A percentile compares a stretch with the other conserved stretches of the same genome.
phyloP scores from a whole-genome alignment of 2,113 vertebrate genomes.

The Saguinus midas region DNA sequence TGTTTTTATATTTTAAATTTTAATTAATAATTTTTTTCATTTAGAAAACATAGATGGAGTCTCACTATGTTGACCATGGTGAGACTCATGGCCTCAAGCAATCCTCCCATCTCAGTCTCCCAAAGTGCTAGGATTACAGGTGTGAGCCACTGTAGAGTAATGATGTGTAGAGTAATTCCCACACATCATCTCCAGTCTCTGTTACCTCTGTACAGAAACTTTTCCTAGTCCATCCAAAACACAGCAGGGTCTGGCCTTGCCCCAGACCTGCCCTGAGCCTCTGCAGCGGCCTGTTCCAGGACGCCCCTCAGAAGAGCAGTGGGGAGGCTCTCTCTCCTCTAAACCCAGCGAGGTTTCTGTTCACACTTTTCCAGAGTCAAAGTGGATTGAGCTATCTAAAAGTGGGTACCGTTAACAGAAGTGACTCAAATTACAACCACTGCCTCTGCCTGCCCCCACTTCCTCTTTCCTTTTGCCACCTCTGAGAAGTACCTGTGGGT shows the following conservation, averaged over 20 bases:
- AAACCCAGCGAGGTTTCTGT: neutral
- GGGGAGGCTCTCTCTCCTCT: neutral
- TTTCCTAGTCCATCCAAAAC: neutral
- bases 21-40: too few relatives aligned
- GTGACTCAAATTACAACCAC: conserved; percentile 28
- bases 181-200: neutral
- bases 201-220: conserved; percentile 3
- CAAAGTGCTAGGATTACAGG: too few relatives aligned
- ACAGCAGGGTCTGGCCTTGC: neutral
- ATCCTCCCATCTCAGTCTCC: too few relatives aligned
- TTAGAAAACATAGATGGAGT: too few relatives aligned
- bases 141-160: too few relatives aligned
- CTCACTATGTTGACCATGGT: too few relatives aligned
- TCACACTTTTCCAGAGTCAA: neutral
- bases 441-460: neutral
- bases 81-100: too few relatives aligned
- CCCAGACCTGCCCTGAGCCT: neutral
- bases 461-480: neutral
- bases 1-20: too few relatives aligned
- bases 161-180: neutral
- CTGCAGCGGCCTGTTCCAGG: neutral
- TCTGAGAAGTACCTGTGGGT: neutral
- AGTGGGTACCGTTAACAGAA: neutral
- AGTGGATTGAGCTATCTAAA: neutral
- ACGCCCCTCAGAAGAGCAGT: neutral